phyloP scores from a whole-genome alignment of 1,140 invertebrate genomes.

The Drosophila insularis region DNA sequence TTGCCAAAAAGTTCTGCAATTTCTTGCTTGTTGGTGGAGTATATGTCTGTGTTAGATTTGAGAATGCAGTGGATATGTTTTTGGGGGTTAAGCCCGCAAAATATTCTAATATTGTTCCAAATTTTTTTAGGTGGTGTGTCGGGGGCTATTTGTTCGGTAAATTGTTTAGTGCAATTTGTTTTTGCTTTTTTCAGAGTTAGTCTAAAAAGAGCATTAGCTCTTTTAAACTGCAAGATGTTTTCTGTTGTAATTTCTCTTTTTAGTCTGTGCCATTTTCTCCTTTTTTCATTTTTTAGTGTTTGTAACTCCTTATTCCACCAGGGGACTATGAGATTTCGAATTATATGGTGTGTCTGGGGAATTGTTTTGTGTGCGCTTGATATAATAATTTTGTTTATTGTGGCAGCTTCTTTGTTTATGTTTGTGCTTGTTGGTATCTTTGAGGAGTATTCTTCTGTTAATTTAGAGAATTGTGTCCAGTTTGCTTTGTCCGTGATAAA shows the following conservation, averaged over 20 bases:
- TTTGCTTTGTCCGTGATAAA: constrained; percentile 26
- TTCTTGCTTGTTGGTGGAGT: background rate
- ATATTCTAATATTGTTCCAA: background rate
- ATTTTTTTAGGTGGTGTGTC: constrained; percentile 4
- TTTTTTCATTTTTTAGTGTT: too few relatives aligned
- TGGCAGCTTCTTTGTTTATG: too few relatives aligned
- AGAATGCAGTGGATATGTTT: background rate
- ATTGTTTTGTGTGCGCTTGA: too few relatives aligned
- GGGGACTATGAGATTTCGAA: too few relatives aligned
- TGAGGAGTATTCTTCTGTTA: too few relatives aligned
- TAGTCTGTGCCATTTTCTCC: too few relatives aligned
- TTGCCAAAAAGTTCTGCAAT: constrained; percentile 14
- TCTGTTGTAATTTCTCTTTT: background rate
- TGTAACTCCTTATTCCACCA: too few relatives aligned
- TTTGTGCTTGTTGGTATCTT: too few relatives aligned
- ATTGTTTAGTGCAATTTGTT: background rate
- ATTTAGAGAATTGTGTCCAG: constrained; percentile 16
- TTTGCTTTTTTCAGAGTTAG: background rate
- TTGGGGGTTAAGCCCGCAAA: constrained; percentile 7
- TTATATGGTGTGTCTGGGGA: too few relatives aligned
- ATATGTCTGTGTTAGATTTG: constrained; percentile 5
- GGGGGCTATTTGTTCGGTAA: background rate
- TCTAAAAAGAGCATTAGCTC: background rate
- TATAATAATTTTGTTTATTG: constrained; percentile 31
- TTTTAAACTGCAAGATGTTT: background rate